Percentiles rank a stretch among this genome's conserved stretches.
phyloP scores from a whole-genome alignment of 2,888 invertebrate genomes.

The Yponomeuta cagnagella region DNA sequence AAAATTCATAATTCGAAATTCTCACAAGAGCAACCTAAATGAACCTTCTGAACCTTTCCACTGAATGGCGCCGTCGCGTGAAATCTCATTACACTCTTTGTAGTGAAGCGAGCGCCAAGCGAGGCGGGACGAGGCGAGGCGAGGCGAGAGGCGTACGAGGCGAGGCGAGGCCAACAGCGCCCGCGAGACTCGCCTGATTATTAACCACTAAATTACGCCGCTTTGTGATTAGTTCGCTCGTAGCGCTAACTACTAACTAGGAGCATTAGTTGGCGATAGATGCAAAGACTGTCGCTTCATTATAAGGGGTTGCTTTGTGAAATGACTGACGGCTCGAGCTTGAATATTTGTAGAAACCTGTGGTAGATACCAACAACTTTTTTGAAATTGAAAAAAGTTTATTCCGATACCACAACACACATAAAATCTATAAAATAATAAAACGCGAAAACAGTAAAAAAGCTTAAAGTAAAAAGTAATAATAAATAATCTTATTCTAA shows the following conservation, averaged over 20 bases:
- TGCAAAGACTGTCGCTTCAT: neutral
- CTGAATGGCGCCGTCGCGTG: neutral
- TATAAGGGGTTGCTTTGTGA: neutral
- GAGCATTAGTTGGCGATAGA: neutral
- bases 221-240: neutral
- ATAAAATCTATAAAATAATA: no score
- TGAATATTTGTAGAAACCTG: no score
- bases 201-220: neutral
- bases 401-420: no score
- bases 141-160: neutral
- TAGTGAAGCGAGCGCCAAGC: neutral
- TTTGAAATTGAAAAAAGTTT: no score
- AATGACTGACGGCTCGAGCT: no score
- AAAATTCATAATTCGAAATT: neutral
- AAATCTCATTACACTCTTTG: constrained; percentile 3
- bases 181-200: neutral
- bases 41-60: neutral
- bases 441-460: no score
- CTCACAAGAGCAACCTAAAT: neutral
- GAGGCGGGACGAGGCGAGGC: neutral
- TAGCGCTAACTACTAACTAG: neutral
- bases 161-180: neutral
- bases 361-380: no score
- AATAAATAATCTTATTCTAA: no score
- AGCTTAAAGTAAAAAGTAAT: no score